Evolutionary conservation across 2,797 vertebrate genomes (phyloP), one percentile per base, ranked within the genome.

Genomic region (Onychomys torridus): DNA sequence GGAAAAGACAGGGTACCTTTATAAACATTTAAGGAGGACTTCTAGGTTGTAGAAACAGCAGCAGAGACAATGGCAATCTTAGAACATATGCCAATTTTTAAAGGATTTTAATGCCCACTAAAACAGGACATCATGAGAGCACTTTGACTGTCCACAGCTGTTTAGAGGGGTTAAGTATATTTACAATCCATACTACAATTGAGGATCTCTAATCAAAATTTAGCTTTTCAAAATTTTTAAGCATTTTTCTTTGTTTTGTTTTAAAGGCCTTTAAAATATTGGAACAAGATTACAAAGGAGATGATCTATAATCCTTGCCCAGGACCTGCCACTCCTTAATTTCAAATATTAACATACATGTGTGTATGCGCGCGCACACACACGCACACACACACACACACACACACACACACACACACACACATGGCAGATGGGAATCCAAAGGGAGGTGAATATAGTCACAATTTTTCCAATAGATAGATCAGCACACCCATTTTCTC

Each of bases 241-340:
- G 43, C 10, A n/a, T 69, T n/a, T 59, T 21, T 32, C 93, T 96
- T 95, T 49, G 46, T 46, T 52, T 52, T 96, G 75, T 82, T 95
- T 95, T 93, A 93, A 95, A 94, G 6, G 5, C 5, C 83, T 49
- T 94, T 96, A 67, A 84, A 92, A 94, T 87, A 55, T 78, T 82
- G n/a, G 55, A 12, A 40, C 25, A 61, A 32, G 55, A 7, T 6
- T 2, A 19, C 49, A 9, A n/a, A 32, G 6, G 69, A 69, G 67
- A 57, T 32, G 12, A 90, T 87, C 32, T 94, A 12, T 57, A 57
- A 75, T 86, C 52, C 1, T 21, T 63, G 11, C 17, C 8, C 0
- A 78, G 59, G 57, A 73, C 55, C 65, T 81, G 57, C 43, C 52
- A n/a, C 73, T 95, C 37, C 34, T 63, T 29, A 95, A 63, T 82